A percentile compares a stretch with the other conserved stretches of the same genome.
Conservation (phyloP, 2,888 invertebrate genomes). For the Eupsilia transversa region DNA sequence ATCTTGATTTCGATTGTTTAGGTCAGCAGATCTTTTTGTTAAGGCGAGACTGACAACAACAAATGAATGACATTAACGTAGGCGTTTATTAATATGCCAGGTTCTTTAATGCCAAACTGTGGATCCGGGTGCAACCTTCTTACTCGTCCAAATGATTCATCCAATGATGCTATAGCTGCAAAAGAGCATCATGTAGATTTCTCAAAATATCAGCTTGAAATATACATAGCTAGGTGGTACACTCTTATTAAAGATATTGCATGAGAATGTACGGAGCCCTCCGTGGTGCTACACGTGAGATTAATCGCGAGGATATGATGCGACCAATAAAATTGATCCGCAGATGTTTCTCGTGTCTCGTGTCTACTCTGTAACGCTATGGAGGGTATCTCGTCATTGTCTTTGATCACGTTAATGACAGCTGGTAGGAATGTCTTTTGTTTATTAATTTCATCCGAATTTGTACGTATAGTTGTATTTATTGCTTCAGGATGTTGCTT, state of each 20-base stretch:
- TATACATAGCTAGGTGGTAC: background rate
- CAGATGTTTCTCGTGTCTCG: background rate
- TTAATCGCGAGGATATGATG: constrained; percentile 3
- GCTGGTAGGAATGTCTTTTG: constrained; percentile 7
- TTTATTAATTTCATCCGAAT: constrained; percentile 3
- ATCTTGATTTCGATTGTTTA: background rate
- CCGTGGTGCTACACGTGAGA: constrained; percentile 34
- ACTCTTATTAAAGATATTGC: constrained; percentile 20
- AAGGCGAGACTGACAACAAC: background rate
- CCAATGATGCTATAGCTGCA: background rate
- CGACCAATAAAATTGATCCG: constrained; percentile 11
- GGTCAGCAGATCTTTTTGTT: background rate
- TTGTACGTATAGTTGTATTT: background rate
- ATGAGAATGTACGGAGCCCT: constrained; percentile 16
- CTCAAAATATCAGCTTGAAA: background rate
- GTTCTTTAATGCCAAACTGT: constrained; percentile 41
- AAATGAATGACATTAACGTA: constrained; percentile 14
- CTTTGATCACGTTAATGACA: constrained; percentile 22
- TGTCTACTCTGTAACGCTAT: background rate
- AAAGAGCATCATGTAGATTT: background rate
- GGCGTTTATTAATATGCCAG: constrained; percentile 34
- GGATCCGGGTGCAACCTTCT: constrained; percentile 35
- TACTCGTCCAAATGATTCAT: constrained; percentile 31
- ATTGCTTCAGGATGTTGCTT: background rate
- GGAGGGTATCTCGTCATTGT: constrained; percentile 1